Evolutionary conservation across 2,113 vertebrate genomes (phyloP), one percentile per base, ranked within the genome.

Genomic region (Nanger granti): DNA sequence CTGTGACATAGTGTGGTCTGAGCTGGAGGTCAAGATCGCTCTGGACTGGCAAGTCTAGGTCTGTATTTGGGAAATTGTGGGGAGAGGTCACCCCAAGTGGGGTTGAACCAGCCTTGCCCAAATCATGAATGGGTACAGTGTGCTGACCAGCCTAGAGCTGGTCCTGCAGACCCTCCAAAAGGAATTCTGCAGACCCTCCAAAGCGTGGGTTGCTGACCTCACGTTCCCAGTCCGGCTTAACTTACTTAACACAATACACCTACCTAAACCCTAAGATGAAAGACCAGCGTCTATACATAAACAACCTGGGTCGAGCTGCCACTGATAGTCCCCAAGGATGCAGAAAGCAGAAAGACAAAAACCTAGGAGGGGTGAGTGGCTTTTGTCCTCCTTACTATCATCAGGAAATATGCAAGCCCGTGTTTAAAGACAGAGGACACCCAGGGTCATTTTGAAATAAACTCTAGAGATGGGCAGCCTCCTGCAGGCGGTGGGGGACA

Each of bases 161-260:
- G 17, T 14, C 8, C 54, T 20, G 15, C 2, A 29, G 60, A 47
- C 20, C 14, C 0, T 34, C 41, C 26, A 10, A 3, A 54, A 82
- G 66, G 22, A 20, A 54, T 14, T 7, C 47, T 20, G 15, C 2
- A 29, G 79, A 52, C 12, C 14, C 0, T 34, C 41, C 26, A 9
- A 41, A 89, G 64, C 44, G 0, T 0, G 3, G 24, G 12, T 12
- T 17, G 37, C 62, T 17, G 31, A 59, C 80, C 26, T n/a, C 54
- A 13, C 0, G 8, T 22, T 52, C 31, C 87, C 49, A 22, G 31
- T 3, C 24, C 0, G 11, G 6, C 13, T 49, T 41, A 11, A 10
- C 8, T 44, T 41, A 8, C 15, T 54, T 44, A 14, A 92, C 20
- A 47, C 52, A 26, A 66, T 2, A 41, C 15, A 14, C 12, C 37